Base-by-base conservation (phyloP, 2,797 vertebrate genomes). In the Lophius americanus region DNA sequence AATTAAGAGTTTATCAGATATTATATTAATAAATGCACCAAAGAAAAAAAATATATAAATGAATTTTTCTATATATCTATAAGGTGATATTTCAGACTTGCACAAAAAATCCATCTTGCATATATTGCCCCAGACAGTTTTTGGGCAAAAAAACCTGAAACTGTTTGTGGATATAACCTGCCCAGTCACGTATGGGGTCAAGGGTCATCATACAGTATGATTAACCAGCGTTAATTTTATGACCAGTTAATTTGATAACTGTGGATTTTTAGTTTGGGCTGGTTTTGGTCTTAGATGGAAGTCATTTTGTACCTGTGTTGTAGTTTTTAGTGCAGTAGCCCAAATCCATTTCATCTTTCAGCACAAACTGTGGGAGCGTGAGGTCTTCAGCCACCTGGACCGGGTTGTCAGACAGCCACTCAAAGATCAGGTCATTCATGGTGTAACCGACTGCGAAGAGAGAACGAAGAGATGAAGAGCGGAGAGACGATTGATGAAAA, bases 241-340 rank as follows among this genome's bases (percentile, higher is more conserved):
- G 23, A 23, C 23, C 23, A 23, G 23, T 23, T 23, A 23, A 5
- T 43, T 43, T 43, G 7, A 47, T 13, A 12, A 47, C 11, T 12
- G 3, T 33, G 4, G 13, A n/a, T 33, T 46, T 59, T 42, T 5
- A 63, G 1, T 10, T 35, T 12, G 5, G n/a, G 47, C 46, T 11
- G 51, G 44, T 11, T 12, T 47, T 47, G 13, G 13, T 9, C 11
- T 35, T 10, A 35, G 1, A 23, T 23, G 23, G 23, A 1, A 64
- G 47, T 52, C 39, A 5, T 59, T 43, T 52, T 42, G 32, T 71
- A 97, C 96, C 96, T 91, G 96, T 98, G 88, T 98, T 98, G 87
- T 98, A 98, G 82, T 95, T 81, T 79, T 98, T 98, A 47, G 97
- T 98, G 90, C 96, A 98, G 64, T 97, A 96, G 75, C 96, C 95